phyloP scores from a whole-genome alignment of 2,888 invertebrate species.

The Drosophila fulvimacula region DNA sequence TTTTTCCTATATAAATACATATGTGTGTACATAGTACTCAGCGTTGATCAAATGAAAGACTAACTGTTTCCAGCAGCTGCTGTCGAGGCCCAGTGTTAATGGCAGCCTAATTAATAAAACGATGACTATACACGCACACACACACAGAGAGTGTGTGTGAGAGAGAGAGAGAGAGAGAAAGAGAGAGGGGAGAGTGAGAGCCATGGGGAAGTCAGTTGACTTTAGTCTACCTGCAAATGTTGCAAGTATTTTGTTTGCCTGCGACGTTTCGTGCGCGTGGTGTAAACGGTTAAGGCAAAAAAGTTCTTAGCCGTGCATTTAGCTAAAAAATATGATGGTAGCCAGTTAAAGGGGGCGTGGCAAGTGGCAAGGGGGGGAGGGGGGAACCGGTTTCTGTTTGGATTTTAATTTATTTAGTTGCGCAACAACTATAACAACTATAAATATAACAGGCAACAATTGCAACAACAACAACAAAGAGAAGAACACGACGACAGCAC shows the following conservation, averaged over 20 bases:
- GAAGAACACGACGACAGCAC: conserved; percentile 42
- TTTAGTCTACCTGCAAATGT: conserved; percentile 17
- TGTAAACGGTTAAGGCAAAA: conserved; percentile 46
- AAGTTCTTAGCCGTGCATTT: conserved; percentile 51
- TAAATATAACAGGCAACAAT: conserved; percentile 23
- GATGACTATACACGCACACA: conserved; percentile 35
- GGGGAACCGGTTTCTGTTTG: conserved; percentile 53
- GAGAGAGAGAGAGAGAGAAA: background rate
- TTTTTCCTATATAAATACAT: background rate
- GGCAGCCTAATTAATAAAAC: conserved; percentile 83
- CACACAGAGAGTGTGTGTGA: background rate
- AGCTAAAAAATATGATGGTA: conserved; percentile 59
- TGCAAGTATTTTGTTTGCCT: conserved; percentile 26
- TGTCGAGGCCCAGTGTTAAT: conserved; percentile 68
- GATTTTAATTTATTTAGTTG: conserved; percentile 79
- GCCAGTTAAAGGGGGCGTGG: conserved; percentile 4
- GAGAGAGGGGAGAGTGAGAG: background rate
- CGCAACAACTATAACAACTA: conserved; percentile 40
- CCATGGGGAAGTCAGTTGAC: background rate
- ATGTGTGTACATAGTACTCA: background rate
- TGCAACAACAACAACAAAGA: background rate
- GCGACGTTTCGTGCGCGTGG: conserved; percentile 38
- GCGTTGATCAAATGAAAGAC: conserved; percentile 8
- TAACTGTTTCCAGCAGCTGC: conserved; percentile 3
- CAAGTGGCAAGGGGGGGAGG: background rate